Base-by-base conservation (phyloP, 2,797 vertebrate genomes). In the Girardinus metallicus region DNA sequence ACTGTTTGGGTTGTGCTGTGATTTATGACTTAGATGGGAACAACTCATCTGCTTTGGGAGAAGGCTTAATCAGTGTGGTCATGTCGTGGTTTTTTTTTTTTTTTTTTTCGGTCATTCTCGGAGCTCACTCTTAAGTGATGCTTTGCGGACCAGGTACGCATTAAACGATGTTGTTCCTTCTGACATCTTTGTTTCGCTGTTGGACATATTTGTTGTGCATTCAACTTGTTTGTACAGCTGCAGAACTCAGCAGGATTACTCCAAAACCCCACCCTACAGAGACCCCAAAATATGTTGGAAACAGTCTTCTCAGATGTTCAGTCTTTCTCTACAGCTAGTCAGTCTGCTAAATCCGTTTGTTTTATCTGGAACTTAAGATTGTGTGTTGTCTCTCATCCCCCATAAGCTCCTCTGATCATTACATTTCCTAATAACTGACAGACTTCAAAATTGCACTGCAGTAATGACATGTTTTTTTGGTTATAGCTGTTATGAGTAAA, bases 151-250 rank as follows among this genome's bases (percentile, higher is more conserved):
- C 93, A 94, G 95, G 94, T 96, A 94, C 89, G 78, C 73, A 83
- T 81, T 82, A 87, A 88, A 92, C 84, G 90, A 79, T 83, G 85
- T 21, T 82, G 87, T 86, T 84, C 89, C 36, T 66, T 70, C 62
- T 0, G 64, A 81, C 70, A 68, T 46, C 39, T 34, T 80, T 81
- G 43, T 81, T 85, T 91, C 83, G 66, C 80, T 85, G 80, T 84
- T 89, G 90, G 89, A 91, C 86, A 88, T 80, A 91, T 94, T 95
- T 96, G 94, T 95, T 92, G 91, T 90, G 80, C 85, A 83, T 55
- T 75, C 80, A 82, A 89, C 92, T 95, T 95, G 93, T 96, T 96
- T 96, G 95, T 94, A 94, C 95, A 96, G 95, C 95, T 96, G 95
- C 92, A 95, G 89, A 93, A 86, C 90, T 91, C 90, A 64, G 60